These are phyloP conservation scores for Apamea epomidion DNA, from an alignment of 2,888 invertebrate genomes.

Conservation along the genomic window DNA sequence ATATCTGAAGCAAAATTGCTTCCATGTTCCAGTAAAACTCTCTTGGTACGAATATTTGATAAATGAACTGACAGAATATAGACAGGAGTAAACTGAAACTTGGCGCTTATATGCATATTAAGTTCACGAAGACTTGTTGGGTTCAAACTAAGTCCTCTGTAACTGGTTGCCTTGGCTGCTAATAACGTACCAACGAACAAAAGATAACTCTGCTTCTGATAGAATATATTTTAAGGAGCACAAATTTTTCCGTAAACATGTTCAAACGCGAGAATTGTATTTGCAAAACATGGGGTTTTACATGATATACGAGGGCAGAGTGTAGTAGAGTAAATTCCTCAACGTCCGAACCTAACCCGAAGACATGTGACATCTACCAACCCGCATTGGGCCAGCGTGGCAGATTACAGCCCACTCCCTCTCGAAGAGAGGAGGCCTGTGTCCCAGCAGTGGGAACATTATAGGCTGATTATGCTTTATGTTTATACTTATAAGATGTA, in stretches of 20 bases:
- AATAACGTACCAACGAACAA: conserved; percentile 32
- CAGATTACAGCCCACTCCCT: not conserved
- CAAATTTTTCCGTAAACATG: not conserved
- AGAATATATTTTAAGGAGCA: conserved; percentile 2
- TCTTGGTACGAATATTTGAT: conserved; percentile 36
- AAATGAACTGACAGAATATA: conserved; percentile 51
- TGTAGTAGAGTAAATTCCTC: not conserved
- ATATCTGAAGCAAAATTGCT: not conserved
- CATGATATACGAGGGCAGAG: not conserved
- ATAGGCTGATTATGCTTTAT: not conserved
- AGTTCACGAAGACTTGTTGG: conserved; percentile 61
- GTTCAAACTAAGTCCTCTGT: conserved; percentile 55
- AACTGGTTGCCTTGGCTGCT: conserved; percentile 30
- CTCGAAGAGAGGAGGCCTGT: not conserved
- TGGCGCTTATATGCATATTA: conserved; percentile 65
- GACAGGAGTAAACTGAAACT: conserved; percentile 60
- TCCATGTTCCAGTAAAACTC: conserved; percentile 12
- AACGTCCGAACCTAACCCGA: not conserved
- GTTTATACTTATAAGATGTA: too few relatives aligned
- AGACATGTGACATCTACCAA: not conserved
- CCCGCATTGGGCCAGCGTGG: not conserved
- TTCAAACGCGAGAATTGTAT: not conserved
- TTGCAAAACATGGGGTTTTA: not conserved
- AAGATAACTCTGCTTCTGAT: conserved; percentile 14
- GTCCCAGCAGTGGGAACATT: not conserved